Conservation (phyloP, 2,113 vertebrate genomes). For the Syngnathus floridae region DNA sequence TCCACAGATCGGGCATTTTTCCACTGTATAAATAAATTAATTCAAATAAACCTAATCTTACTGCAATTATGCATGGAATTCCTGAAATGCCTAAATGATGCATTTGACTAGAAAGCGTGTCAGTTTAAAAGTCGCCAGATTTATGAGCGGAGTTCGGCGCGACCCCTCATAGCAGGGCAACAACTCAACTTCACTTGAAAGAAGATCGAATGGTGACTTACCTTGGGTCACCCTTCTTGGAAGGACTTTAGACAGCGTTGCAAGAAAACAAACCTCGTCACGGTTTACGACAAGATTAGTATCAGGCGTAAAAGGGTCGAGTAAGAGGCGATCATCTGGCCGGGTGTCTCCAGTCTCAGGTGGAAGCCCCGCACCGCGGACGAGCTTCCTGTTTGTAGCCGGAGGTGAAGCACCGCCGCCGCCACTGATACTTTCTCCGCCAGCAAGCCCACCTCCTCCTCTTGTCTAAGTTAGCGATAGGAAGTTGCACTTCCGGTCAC, state of each 20-base stretch:
- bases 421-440: constrained; percentile 22
- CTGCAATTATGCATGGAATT: not conserved
- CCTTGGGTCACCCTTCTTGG: constrained; percentile 25
- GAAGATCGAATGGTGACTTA: constrained; percentile 16
- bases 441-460: constrained; percentile 11
- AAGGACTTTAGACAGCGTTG: not conserved
- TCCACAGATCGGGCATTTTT: not conserved
- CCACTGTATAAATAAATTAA: not conserved
- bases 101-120: not conserved
- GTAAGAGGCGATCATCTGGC: not conserved
- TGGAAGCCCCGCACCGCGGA: not conserved
- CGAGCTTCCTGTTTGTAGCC: constrained; percentile 60
- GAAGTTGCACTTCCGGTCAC: constrained; percentile 16
- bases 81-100: not conserved
- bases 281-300: not conserved
- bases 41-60: not conserved
- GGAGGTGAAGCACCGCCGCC: constrained; percentile 32
- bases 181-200: not conserved
- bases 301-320: not conserved
- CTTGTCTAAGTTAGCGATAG: not conserved
- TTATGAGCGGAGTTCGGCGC: constrained; percentile 6
- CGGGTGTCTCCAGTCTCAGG: constrained; percentile 3
- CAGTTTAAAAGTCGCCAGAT: not conserved
- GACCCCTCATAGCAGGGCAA: not conserved
- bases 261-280: not conserved